A percentile compares a stretch with the other conserved stretches of the same genome.
phyloP scores from a whole-genome alignment of 1,140 invertebrate species.

The Pseudomyrmex cubaensis region DNA sequence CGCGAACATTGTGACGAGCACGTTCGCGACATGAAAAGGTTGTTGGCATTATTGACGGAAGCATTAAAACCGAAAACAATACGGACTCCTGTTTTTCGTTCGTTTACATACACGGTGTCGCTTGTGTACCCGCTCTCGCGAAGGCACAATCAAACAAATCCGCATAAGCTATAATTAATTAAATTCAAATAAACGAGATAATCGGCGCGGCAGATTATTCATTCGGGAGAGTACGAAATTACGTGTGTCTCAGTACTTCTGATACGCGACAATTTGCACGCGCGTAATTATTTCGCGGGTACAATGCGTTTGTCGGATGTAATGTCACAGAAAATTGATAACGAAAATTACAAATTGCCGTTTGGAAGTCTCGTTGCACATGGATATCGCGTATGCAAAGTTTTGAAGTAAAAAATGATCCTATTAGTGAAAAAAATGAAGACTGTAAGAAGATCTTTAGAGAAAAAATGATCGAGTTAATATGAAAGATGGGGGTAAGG shows the following conservation, averaged over 20 bases:
- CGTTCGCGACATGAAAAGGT: constrained; percentile 67
- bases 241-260: constrained; percentile 57
- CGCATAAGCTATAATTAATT: constrained; percentile 70
- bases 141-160: constrained; percentile 65
- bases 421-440: not conserved
- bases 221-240: constrained; percentile 62
- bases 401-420: not conserved
- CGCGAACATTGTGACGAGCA: constrained; percentile 58
- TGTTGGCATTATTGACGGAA: constrained; percentile 61
- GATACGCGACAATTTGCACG: constrained; percentile 45
- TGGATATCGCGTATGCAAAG: not conserved
- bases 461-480: constrained; percentile 12
- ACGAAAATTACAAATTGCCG: not conserved
- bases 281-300: constrained; percentile 59
- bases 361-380: not conserved
- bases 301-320: constrained; percentile 13
- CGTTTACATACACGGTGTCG: not conserved
- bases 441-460: not conserved
- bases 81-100: constrained; percentile 50
- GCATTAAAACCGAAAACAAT: constrained; percentile 62
- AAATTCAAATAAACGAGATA: constrained; percentile 69
- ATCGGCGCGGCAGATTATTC: constrained; percentile 66
- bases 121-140: constrained; percentile 38
- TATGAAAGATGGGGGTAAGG: not conserved
- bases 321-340: constrained; percentile 13